phyloP scores from a whole-genome alignment of 1,140 invertebrate genomes.

The Schmidtea mediterranea region DNA sequence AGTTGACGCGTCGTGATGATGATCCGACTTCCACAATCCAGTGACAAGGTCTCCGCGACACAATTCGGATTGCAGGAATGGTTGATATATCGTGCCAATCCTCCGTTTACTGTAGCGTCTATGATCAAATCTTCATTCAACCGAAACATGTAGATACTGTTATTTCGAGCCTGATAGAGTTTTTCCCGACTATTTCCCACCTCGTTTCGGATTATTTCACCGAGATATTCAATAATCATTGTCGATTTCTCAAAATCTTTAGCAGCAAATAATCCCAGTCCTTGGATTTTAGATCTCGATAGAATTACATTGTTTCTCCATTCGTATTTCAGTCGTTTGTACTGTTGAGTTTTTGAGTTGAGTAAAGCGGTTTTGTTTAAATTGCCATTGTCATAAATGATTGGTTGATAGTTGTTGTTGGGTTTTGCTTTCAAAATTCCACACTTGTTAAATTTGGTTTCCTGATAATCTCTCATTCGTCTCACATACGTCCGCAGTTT shows the following conservation, averaged over 20 bases:
- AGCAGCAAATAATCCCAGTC: conserved; percentile 78
- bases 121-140: conserved; percentile 82
- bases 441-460: neutral
- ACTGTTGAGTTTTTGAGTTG: conserved; percentile 20
- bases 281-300: conserved; percentile 47
- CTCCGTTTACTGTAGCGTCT: conserved; percentile 80
- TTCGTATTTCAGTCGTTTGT: conserved; percentile 92
- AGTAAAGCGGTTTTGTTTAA: neutral
- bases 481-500: conserved; percentile 3
- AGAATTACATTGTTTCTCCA: conserved; percentile 69
- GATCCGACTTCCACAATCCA: conserved; percentile 78
- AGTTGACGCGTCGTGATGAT: conserved; percentile 77
- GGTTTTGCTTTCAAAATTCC: neutral
- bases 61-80: conserved; percentile 98
- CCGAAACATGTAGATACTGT: conserved; percentile 98
- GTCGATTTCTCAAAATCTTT: conserved; percentile 87
- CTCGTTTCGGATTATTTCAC: conserved; percentile 82
- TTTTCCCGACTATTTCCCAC: conserved; percentile 74
- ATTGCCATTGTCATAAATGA: neutral
- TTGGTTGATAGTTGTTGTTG: neutral
- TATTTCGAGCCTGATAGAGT: conserved; percentile 68
- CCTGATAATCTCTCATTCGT: neutral
- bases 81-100: conserved; percentile 78
- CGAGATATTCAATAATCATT: conserved; percentile 99
- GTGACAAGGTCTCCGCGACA: conserved; percentile 84